Conservation (phyloP, 2,888 invertebrate species). For the Tetropium fuscum region DNA sequence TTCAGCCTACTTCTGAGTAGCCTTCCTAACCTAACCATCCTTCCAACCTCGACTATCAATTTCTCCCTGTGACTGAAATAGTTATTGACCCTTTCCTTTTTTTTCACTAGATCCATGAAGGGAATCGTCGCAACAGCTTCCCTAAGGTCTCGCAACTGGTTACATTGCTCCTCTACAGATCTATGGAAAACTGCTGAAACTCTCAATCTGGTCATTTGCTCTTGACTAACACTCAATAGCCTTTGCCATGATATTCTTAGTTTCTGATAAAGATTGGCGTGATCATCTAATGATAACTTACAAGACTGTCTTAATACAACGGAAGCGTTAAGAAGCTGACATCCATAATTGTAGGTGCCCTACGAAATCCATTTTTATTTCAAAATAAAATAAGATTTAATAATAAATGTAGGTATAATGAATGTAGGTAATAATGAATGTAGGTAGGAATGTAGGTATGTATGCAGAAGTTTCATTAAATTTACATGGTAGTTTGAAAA, state of each 20-base stretch:
- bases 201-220: constrained; percentile 80
- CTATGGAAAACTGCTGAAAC: constrained; percentile 81
- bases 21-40: constrained; percentile 78
- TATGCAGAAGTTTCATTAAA: no score
- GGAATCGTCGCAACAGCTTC: constrained; percentile 69
- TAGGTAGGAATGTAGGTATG: no score
- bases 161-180: constrained; percentile 75
- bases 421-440: no score
- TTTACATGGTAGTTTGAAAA: no score
- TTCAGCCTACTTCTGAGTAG: constrained; percentile 74
- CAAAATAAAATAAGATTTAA: background rate
- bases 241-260: constrained; percentile 78
- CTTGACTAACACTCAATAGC: constrained; percentile 77
- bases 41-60: constrained; percentile 76
- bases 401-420: background rate
- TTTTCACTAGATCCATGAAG: constrained; percentile 64
- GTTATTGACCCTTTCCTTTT: constrained; percentile 67
- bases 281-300: constrained; percentile 72
- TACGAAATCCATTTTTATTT: constrained; percentile 58
- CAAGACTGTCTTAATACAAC: constrained; percentile 79
- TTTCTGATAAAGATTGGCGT: constrained; percentile 69
- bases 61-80: constrained; percentile 73
- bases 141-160: constrained; percentile 72
- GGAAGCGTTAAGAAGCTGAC: constrained; percentile 81
- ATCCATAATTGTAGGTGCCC: constrained; percentile 86